Evolutionary conservation across 1,140 invertebrate species (phyloP).

Genomic region (Zeugodacus cucurbitae): DNA sequence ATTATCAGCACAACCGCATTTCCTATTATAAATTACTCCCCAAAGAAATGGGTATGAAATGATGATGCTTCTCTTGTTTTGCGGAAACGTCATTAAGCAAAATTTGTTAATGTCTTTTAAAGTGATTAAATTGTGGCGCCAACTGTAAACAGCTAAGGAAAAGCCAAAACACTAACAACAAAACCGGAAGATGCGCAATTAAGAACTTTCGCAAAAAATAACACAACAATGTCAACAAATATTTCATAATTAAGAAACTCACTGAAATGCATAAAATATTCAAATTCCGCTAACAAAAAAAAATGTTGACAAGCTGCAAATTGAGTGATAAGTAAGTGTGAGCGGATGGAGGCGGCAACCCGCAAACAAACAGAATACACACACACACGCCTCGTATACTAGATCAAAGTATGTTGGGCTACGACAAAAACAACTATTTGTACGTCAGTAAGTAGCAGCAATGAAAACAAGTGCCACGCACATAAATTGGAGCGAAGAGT

Average conservation of each 20-base stretch:
- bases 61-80: not conserved
- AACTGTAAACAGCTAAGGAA: not conserved
- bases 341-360: not conserved
- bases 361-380: not conserved
- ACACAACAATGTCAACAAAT: not conserved
- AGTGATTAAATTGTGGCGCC: conserved; percentile 7
- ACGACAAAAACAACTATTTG: not conserved
- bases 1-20: not conserved
- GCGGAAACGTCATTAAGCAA: not conserved
- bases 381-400: not conserved
- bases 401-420: not conserved
- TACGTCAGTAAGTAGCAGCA: not conserved
- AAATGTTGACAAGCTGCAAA: conserved; percentile 16
- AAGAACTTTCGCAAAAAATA: not conserved
- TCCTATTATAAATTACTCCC: not conserved
- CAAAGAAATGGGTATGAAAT: not conserved
- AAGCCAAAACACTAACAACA: not conserved
- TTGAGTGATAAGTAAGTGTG: not conserved
- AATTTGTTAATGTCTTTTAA: conserved; percentile 5
- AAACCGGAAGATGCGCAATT: not conserved
- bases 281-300: not conserved
- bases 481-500: not conserved
- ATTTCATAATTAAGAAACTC: conserved; percentile 22
- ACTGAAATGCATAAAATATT: not conserved
- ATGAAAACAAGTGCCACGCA: not conserved